These are phyloP conservation scores for Porites lutea DNA, from an alignment of 64 coral and sea anemone genomes.

Conservation along the genomic window DNA sequence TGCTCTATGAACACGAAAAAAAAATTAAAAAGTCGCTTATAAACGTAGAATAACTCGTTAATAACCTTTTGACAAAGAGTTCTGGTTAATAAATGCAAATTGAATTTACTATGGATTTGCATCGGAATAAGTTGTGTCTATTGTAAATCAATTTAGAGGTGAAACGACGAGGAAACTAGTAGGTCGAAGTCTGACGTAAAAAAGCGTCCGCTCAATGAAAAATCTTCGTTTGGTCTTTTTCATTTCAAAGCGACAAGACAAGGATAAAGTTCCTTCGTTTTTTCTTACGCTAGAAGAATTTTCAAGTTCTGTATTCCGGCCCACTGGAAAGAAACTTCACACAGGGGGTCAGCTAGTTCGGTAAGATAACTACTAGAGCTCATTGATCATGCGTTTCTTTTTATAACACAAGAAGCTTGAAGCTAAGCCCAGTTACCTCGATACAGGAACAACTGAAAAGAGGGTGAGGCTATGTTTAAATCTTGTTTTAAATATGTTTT, in stretches of 20 bases:
- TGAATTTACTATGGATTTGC: slow-evolving; percentile 23
- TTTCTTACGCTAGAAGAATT: neutral
- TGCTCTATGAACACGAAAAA: too few relatives aligned
- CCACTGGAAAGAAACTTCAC: too few relatives aligned
- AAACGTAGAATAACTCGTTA: neutral
- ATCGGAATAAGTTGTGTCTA: slow-evolving; percentile 24
- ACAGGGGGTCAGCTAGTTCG: neutral
- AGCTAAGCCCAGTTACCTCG: too few relatives aligned
- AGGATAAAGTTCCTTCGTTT: neutral
- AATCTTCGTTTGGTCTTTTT: neutral
- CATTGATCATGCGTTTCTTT: too few relatives aligned
- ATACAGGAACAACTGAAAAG: too few relatives aligned
- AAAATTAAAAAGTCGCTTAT: too few relatives aligned
- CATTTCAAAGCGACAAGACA: neutral
- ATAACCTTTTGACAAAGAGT: neutral
- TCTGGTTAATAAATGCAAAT: slow-evolving; percentile 16
- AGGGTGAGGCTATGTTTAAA: too few relatives aligned
- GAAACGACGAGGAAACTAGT: neutral
- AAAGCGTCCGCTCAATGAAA: neutral
- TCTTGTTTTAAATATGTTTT: too few relatives aligned
- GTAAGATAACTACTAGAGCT: neutral
- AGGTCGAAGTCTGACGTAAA: neutral
- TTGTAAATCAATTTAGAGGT: neutral
- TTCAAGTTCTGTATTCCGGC: neutral
- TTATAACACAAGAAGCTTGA: too few relatives aligned